These are phyloP conservation scores for Chrysocyon brachyurus DNA, from an alignment of 2,797 vertebrate species.

Conservation along the genomic window DNA sequence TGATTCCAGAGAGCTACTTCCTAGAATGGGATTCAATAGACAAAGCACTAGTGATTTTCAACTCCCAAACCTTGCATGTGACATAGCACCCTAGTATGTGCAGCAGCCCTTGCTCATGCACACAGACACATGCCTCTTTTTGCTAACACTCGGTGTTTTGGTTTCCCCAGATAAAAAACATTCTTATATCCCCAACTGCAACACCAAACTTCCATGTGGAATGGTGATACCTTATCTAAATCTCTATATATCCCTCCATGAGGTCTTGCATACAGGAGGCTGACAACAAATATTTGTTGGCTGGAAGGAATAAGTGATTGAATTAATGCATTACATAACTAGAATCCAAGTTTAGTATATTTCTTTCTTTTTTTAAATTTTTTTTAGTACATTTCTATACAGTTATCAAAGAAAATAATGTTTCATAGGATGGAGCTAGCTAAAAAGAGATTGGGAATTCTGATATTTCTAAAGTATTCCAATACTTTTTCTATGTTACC, in stretches of 20 bases:
- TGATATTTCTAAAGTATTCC: background rate
- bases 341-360: background rate
- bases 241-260: background rate
- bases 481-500: background rate
- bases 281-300: slow-evolving; percentile 32
- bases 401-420: background rate
- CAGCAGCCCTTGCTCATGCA: background rate
- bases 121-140: background rate
- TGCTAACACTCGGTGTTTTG: background rate
- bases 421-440: background rate
- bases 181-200: background rate
- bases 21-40: background rate
- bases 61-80: background rate
- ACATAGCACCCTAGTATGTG: background rate
- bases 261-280: background rate
- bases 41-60: background rate
- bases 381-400: background rate
- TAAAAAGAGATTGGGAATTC: slow-evolving; percentile 2
- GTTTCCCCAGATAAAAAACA: background rate
- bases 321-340: background rate
- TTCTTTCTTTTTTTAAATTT: background rate
- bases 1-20: background rate
- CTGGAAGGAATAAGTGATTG: slow-evolving; percentile 45
- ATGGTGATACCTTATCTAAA: background rate
- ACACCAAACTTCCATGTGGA: background rate